A percentile compares a stretch with the other conserved stretches of the same genome.
phyloP scores from a whole-genome alignment of 2,113 vertebrate species.

The Oreocharis arfaki region DNA sequence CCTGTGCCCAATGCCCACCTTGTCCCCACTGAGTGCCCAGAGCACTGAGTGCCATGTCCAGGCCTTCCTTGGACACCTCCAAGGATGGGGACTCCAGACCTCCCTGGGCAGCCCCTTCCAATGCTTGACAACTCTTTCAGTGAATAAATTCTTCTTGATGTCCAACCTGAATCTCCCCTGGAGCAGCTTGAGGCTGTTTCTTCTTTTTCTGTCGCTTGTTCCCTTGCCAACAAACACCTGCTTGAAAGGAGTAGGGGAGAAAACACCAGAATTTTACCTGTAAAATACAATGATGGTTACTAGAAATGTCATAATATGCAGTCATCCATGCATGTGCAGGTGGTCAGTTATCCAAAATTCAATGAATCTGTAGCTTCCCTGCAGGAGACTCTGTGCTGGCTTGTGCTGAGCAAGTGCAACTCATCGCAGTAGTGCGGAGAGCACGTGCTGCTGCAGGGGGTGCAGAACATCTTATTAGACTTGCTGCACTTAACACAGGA shows the following conservation, averaged over 20 bases:
- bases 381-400: background rate
- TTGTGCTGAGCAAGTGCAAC: background rate
- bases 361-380: background rate
- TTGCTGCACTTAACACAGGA: background rate
- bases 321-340: background rate
- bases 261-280: background rate
- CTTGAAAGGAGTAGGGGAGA: background rate
- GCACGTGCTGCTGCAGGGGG: background rate
- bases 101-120: background rate
- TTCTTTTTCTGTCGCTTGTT: background rate
- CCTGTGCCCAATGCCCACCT: rapidly evolving
- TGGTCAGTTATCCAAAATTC: background rate
- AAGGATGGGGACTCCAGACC: background rate
- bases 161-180: background rate
- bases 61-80: background rate
- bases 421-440: background rate
- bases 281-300: background rate
- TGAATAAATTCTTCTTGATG: background rate
- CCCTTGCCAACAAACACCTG: background rate
- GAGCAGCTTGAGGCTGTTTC: background rate
- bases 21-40: background rate
- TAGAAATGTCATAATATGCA: background rate
- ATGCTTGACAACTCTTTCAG: rapidly evolving
- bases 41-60: background rate
- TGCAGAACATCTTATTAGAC: background rate